Conservation (phyloP, 2,113 vertebrate genomes). For the Anolis carolinensis region DNA sequence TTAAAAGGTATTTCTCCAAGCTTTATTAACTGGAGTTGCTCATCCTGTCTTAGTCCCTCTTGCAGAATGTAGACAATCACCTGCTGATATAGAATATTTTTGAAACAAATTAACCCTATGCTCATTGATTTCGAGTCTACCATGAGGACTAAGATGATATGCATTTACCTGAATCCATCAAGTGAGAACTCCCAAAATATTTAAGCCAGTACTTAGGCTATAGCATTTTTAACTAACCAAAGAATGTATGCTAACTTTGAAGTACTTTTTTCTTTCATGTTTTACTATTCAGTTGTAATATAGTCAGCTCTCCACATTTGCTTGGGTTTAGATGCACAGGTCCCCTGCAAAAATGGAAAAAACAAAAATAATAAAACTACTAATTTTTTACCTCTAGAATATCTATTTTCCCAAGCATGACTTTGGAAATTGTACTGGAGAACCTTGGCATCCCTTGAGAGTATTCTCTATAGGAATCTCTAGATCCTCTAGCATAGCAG, state of each 20-base stretch:
- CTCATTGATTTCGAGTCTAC: neutral
- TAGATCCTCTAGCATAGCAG: too few species aligned
- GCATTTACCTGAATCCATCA: neutral
- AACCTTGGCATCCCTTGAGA: too few species aligned
- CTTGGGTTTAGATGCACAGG: too few species aligned
- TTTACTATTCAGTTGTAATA: neutral
- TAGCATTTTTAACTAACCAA: neutral
- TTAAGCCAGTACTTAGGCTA: neutral
- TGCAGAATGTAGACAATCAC: neutral
- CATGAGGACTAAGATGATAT: neutral
- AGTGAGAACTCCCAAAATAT: neutral
- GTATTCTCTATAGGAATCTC: too few species aligned
- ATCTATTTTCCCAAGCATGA: too few species aligned
- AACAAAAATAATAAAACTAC: too few species aligned
- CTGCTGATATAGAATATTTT: neutral
- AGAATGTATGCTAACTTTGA: neutral
- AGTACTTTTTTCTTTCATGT: neutral
- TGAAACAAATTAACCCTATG: slow-evolving; percentile 23
- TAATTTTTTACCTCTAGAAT: too few species aligned
- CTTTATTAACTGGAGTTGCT: neutral
- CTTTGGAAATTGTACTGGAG: too few species aligned
- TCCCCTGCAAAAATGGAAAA: too few species aligned
- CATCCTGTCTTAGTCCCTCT: slow-evolving; percentile 10
- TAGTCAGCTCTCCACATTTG: too few species aligned
- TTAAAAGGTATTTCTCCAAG: too few species aligned